Conservation (phyloP, 2,888 invertebrate species). For the Cylindroiulus punctatus region DNA sequence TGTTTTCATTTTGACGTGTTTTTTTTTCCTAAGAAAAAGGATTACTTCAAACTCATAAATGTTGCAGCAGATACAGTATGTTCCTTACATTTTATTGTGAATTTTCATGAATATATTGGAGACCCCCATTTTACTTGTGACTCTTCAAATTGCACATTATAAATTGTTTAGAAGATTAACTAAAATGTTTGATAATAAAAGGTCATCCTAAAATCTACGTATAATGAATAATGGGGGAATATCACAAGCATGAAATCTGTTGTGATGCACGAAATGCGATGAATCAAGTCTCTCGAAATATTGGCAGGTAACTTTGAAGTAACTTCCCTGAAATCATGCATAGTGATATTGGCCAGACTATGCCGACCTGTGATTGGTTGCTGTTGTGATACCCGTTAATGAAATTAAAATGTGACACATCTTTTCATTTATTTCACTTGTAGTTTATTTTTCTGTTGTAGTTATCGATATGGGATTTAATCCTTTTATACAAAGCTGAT, state of each 20-base stretch:
- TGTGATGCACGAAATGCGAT: slow-evolving; percentile 5
- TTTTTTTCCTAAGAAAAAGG: background rate
- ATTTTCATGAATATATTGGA: background rate
- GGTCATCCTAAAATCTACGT: background rate
- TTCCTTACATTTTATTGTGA: background rate
- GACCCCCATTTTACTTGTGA: background rate
- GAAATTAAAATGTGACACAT: slow-evolving; percentile 33
- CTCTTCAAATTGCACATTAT: too few relatives aligned
- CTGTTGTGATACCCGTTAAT: slow-evolving; percentile 20
- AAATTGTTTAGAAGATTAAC: too few relatives aligned
- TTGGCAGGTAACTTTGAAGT: background rate
- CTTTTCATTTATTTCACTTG: background rate
- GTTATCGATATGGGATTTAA: background rate
- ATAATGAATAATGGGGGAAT: background rate
- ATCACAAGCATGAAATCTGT: background rate
- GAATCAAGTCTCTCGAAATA: background rate
- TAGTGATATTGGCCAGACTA: background rate
- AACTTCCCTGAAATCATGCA: background rate
- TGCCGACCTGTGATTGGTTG: slow-evolving; percentile 38
- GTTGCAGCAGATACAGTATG: background rate
- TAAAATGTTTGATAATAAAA: background rate
- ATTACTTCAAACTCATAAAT: background rate
- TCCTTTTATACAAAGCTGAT: background rate
- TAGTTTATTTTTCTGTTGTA: background rate
- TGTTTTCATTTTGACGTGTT: background rate